Evolutionary conservation across 2,888 invertebrate genomes (phyloP), one percentile per base, ranked within the genome.

Genomic region (Cryptocheilus praepositus): DNA sequence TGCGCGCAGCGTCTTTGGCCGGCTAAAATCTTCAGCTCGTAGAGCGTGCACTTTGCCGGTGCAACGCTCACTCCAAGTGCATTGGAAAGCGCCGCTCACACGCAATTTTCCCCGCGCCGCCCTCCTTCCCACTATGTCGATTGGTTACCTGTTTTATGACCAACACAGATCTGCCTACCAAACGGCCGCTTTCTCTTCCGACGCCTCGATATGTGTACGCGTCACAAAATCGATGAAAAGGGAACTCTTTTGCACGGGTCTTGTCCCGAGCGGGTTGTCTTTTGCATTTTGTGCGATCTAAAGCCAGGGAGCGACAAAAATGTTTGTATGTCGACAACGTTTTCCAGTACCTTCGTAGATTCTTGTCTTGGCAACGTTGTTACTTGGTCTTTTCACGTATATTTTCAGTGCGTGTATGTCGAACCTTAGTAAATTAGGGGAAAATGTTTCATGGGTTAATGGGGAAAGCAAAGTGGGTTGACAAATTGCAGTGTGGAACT

Each of bases 151-250:
- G 71, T 25, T 71, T 71, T 68, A 67, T 76, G 61, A 70, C 72
- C 22, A 77, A 76, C 82, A 82, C 79, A 79, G 81, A 83, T 82
- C 77, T 81, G 77, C 79, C 76, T 81, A 81, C 78, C 81, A 71
- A 77, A 65, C 67, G 75, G 61, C 61, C 74, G 80, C 82, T 83
- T 82, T 83, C 83, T 81, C 81, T 73, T 63, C 73, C 63, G 74
- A 79, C 81, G 80, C 74, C 81, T 80, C 69, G 68, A 67, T 72
- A 65, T 76, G 62, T 64, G 22, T 60, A 62, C 60, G 66, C 67
- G 71, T 71, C 15, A 1, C 49, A 13, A n/a, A n/a, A 49, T 18
- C 18, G 16, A 49, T 18, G 3, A 13, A 49, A 18, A 49, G 49
- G 16, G 49, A 49, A 4, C n/a, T 8, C 3, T 49, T n/a, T 8